Evolutionary conservation across 1,140 invertebrate species (phyloP).

Genomic region (Drosophila lowei): DNA sequence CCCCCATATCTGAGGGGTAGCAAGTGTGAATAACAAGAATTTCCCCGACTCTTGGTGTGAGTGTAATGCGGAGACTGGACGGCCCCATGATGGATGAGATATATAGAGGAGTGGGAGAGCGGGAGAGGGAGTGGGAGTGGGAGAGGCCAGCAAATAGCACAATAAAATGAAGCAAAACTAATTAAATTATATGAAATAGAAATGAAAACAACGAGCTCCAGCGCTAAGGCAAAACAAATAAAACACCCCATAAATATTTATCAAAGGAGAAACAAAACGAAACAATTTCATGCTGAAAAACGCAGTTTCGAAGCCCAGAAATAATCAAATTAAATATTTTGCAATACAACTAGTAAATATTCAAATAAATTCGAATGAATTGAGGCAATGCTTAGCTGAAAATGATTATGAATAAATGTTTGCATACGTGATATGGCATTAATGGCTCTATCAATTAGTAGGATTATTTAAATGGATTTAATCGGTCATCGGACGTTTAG

Average conservation of each 20-base stretch:
- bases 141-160: constrained; percentile 19
- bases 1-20: background rate
- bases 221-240: constrained; percentile 49
- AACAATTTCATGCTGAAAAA: constrained; percentile 42
- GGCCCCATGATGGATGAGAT: constrained; percentile 20
- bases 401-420: too few relatives aligned
- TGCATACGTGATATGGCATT: too few relatives aligned
- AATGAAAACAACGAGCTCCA: constrained; percentile 60
- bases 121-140: background rate
- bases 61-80: constrained; percentile 7
- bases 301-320: constrained; percentile 1
- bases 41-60: background rate
- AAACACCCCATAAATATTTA: constrained; percentile 59
- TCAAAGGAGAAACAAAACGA: constrained; percentile 59
- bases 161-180: constrained; percentile 71
- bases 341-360: constrained; percentile 45
- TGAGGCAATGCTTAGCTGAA: too few relatives aligned
- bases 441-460: too few relatives aligned
- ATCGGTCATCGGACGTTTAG: too few relatives aligned
- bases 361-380: constrained; percentile 24
- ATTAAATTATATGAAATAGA: constrained; percentile 72
- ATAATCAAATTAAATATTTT: constrained; percentile 43
- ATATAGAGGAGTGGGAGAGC: background rate
- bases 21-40: constrained; percentile 40
- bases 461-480: too few relatives aligned